Evolutionary conservation across 2,797 vertebrate species (phyloP), one percentile per base, ranked within the genome.

Genomic region (Sciurus vulgaris): DNA sequence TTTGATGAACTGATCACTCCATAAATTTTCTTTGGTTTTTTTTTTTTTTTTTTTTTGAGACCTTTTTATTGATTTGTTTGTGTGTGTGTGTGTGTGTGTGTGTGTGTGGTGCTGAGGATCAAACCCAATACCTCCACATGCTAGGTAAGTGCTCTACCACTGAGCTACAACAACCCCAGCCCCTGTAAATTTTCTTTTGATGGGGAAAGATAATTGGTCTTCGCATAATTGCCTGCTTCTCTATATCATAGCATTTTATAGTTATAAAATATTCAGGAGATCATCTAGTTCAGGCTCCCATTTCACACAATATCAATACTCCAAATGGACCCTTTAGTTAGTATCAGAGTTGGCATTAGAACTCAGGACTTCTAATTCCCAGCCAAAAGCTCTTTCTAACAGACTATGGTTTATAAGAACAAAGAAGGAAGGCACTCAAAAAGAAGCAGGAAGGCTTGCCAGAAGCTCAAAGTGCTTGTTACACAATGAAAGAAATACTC

Each of bases 401-500:
- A 85, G 49, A 93, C 63, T 78, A 33, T 17, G n/a, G 38, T 79
- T 93, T 93, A 54, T 49, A 95, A 86, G 44, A 92, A 33, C 12
- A 61, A 41, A 91, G 67, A 76, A 91, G 63, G 65, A 84, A 91
- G 28, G 56, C 70, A 91, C 67, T 87, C 86, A 85, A 74, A 94
- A 88, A 94, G 85, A 73, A 89, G 91, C 17, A 88, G 47, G 61
- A 77, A 95, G 56, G 41, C 59, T 91, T 89, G 49, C 70, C 91
- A 95, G 92, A 76, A 51, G 26, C 74, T 54, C 90, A 26, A 88
- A 91, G 41, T 63, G 5, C 81, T 92, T 93, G 77, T 24, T 65
- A 91, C n/a, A 93, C 38, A 93, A 83, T 28, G 49, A 94, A 93
- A 84, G 85, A 96, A 96, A 91, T 83, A 54, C 61, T 94, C 70